Percentiles rank a stretch among this genome's conserved stretches.
Evolutionary conservation across 1,140 invertebrate genomes (phyloP).

Genomic region (Euwallacea fornicatus): DNA sequence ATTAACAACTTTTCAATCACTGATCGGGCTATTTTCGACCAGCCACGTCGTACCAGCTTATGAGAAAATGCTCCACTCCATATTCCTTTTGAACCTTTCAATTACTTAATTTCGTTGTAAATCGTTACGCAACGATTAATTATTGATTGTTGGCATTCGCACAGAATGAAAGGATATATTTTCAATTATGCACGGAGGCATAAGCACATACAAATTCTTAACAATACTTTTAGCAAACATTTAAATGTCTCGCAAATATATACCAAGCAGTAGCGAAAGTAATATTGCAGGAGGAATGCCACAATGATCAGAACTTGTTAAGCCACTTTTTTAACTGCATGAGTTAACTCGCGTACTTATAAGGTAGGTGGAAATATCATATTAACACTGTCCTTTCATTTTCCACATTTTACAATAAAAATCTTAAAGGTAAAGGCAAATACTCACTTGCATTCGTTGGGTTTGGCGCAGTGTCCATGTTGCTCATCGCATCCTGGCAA

Average conservation of each 20-base stretch:
- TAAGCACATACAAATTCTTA: neutral
- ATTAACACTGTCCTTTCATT: slow-evolving; percentile 15
- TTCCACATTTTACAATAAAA: neutral
- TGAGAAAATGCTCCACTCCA: too few relatives aligned
- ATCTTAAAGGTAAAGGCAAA: neutral
- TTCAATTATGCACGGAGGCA: neutral
- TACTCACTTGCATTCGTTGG: slow-evolving; percentile 96
- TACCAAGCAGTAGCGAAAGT: slow-evolving; percentile 8
- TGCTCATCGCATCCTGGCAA: slow-evolving; percentile 84
- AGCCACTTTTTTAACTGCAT: slow-evolving; percentile 12
- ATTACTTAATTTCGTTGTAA: too few relatives aligned
- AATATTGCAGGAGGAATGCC: slow-evolving; percentile 15
- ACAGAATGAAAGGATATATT: neutral
- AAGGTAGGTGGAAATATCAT: neutral
- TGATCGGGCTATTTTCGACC: slow-evolving; percentile 1
- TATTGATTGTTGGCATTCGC: neutral
- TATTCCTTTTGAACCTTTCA: too few relatives aligned
- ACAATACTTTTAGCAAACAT: neutral
- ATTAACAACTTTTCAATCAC: slow-evolving; percentile 19
- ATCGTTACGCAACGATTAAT: neutral
- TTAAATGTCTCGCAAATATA: slow-evolving; percentile 1
- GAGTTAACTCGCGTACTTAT: slow-evolving; percentile 15
- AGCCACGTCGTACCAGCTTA: neutral
- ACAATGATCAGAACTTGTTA: slow-evolving; percentile 16
- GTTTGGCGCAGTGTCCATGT: slow-evolving; percentile 88